phyloP scores from a whole-genome alignment of 1,140 invertebrate genomes.

The Papilio helenus region DNA sequence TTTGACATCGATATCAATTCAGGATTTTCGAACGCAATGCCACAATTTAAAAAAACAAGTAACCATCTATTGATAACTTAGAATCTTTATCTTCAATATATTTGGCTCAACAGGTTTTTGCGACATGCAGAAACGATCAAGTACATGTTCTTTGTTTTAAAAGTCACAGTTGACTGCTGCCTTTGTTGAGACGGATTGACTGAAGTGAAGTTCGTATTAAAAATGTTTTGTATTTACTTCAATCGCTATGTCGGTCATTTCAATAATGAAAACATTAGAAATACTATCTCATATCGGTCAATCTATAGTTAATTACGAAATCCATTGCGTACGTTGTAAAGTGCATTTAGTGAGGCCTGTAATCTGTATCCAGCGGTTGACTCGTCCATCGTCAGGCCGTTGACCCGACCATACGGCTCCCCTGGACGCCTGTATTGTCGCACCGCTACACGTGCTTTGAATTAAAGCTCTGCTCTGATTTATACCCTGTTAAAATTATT shows the following conservation, averaged over 20 bases:
- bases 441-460: conserved; percentile 54
- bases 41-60: neutral
- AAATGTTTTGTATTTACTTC: neutral
- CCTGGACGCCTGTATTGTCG: conserved; percentile 71
- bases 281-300: conserved; percentile 14
- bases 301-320: conserved; percentile 31
- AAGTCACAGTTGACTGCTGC: neutral
- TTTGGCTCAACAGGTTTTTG: too few species aligned
- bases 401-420: conserved; percentile 61
- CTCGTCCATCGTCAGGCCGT: conserved; percentile 59
- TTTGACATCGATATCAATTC: too few species aligned
- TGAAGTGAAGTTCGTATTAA: neutral
- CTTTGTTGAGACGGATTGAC: neutral
- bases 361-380: conserved; percentile 71
- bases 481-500: conserved; percentile 39
- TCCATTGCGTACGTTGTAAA: conserved; percentile 45
- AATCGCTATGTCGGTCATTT: neutral
- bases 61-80: too few species aligned
- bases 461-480: conserved; percentile 44
- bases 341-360: conserved; percentile 64
- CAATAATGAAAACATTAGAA: neutral
- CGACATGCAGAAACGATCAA: too few species aligned
- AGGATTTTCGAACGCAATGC: too few species aligned
- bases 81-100: too few species aligned
- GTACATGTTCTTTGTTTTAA: too few species aligned